Evolutionary conservation across 2,797 vertebrate genomes (phyloP).

Genomic region (Schizopygopsis malacanthus): DNA sequence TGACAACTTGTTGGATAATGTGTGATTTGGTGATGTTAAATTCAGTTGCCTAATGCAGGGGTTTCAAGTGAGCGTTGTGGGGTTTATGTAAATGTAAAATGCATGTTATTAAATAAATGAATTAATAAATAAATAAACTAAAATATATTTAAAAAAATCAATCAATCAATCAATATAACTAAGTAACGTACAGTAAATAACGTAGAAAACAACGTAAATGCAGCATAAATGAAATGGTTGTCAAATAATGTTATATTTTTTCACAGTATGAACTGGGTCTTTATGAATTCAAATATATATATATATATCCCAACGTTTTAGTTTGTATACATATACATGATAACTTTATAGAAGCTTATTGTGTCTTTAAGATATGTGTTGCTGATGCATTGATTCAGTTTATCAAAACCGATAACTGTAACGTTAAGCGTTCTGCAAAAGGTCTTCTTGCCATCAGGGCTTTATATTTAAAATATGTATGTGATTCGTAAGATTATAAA

Average conservation of each 20-base stretch:
- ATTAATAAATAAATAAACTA: not conserved
- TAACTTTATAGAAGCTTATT: not conserved
- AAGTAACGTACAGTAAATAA: too few species aligned
- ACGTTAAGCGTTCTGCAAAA: not conserved
- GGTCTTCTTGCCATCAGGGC: not conserved
- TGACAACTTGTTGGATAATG: not conserved
- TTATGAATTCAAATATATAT: not conserved
- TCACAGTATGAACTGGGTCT: not conserved
- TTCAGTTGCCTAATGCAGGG: not conserved
- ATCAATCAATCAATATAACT: not conserved
- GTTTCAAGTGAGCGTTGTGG: not conserved
- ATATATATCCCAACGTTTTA: not conserved
- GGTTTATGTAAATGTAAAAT: not conserved
- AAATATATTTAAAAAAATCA: not conserved
- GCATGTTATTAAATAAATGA: not conserved
- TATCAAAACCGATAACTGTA: not conserved
- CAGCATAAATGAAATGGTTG: not conserved
- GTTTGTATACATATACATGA: not conserved
- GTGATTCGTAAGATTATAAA: not conserved
- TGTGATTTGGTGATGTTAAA: not conserved
- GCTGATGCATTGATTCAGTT: not conserved
- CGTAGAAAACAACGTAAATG: not conserved
- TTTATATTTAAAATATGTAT: not conserved
- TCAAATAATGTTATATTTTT: not conserved
- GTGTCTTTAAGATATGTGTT: not conserved